Conservation (phyloP, 2,113 vertebrate genomes). For the Orycteropus afer region DNA sequence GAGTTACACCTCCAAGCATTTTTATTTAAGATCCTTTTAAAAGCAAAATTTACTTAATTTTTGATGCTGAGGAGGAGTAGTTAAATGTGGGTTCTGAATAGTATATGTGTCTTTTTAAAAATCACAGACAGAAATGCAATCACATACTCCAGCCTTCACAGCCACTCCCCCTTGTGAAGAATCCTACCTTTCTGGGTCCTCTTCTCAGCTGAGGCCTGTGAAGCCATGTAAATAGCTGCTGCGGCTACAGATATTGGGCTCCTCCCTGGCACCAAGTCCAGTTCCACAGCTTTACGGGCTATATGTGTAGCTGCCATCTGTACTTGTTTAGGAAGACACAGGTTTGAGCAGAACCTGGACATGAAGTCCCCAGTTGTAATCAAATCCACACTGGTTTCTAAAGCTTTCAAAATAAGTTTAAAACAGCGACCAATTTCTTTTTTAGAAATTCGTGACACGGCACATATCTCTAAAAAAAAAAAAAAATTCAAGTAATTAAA, state of each 20-base stretch:
- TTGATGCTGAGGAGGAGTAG: background rate
- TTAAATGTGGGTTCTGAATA: background rate
- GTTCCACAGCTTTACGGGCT: constrained; percentile 96
- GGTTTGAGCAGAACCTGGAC: constrained; percentile 99
- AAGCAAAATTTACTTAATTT: constrained; percentile 45
- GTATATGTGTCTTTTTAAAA: background rate
- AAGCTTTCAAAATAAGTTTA: constrained; percentile 97
- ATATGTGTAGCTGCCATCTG: constrained; percentile 99
- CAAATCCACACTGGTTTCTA: constrained; percentile 98
- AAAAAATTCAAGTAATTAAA: constrained; percentile 12
- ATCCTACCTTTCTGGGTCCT: constrained; percentile 97
- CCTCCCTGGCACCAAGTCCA: constrained; percentile 97
- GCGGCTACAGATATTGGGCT: constrained; percentile 98
- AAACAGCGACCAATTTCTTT: constrained; percentile 99
- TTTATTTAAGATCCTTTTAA: background rate
- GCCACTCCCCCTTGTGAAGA: background rate
- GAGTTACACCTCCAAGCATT: background rate
- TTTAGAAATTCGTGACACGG: constrained; percentile 98
- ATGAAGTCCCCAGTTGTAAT: constrained; percentile 99
- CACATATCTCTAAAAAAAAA: constrained; percentile 94
- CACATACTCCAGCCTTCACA: background rate
- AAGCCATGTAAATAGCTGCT: constrained; percentile 99
- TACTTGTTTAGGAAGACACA: constrained; percentile 97
- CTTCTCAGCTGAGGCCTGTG: constrained; percentile 98
- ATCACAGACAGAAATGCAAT: background rate